Evolutionary conservation across 1,140 invertebrate genomes (phyloP), one percentile per base, ranked within the genome.

Genomic region (Portunus trituberculatus): DNA sequence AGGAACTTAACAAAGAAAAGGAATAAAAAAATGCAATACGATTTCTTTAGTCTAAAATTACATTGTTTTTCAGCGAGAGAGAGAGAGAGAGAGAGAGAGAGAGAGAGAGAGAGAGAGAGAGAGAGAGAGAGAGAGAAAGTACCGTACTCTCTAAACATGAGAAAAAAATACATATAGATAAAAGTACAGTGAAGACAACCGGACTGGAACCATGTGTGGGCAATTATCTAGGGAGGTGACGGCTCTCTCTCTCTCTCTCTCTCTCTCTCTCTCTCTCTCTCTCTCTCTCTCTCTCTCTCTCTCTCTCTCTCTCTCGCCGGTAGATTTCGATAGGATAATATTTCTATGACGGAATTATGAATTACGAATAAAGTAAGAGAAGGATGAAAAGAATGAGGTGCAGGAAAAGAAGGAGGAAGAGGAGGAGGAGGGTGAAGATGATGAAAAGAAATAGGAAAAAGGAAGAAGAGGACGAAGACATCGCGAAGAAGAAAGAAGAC

Each of bases 21-120:
- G 12, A 59, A 59, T 4, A 59, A 59, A 20, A 14, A 59, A 20
- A 59, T 4, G 12, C 2, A 0, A 59, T 59, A 59, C 16, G 52
- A 20, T 20, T 59, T 59, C 52, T 59, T 59, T 39, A 39, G 39
- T 39, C 39, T 39, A 59, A 59, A 20, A 59, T 59, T 12, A 20
- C 52, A 59, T 2, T 59, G 52, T 59, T 12, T 10, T 12, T 59
- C 12, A 59, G 52, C 12, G 67, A n/a, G 67, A n/a, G 67, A n/a
- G 67, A n/a, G 20, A 76, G 67, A 76, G 67, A 76, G 67, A 76
- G 67, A 76, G 67, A 76, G 67, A 76, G 67, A 76, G 67, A 76
- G 67, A 76, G 67, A 76, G 67, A 76, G 67, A 76, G 67, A 76
- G 67, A 76, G 67, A 76, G 67, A 76, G 67, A 76, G 67, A n/a